Evolutionary conservation across 2,797 vertebrate genomes (phyloP), one percentile per base, ranked within the genome.

Genomic region (Darevskia nairensis): DNA sequence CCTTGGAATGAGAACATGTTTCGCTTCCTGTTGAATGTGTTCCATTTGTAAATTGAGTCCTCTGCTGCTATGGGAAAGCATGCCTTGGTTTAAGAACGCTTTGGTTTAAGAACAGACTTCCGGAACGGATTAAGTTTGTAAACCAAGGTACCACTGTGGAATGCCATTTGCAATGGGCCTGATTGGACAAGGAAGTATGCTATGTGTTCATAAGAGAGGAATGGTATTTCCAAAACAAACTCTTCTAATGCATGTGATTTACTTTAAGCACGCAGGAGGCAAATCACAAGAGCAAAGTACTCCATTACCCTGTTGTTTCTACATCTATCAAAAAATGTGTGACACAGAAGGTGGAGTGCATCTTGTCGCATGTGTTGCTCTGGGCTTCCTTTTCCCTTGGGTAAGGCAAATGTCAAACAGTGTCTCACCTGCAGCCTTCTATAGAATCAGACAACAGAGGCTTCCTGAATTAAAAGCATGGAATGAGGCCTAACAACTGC

Each of bases 401-500:
- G 29, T 1, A 75, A 71, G 3, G 19, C 35, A 89, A 6, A 85
- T 93, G 84, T 88, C 83, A 76, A 89, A 81, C 29, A 79, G 75
- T 83, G 27, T 69, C 1, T 72, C 29, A 82, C 27, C 91, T 92
- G 86, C 25, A 32, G 86, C 79, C 92, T 85, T 93, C 94, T 90
- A 94, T 90, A 88, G 88, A 89, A 82, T 19, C 79, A 41, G 90
- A 76, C 35, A 69, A 89, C 79, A 72, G 1, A 0, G 69, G 82
- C 80, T 92, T 94, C 89, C 74, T 93, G 86, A 21, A 87, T 93
- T 90, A 55, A 15, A 50, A 86, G 68, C 88, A 61, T 89, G 94
- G 95, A 95, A 94, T 94, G 94, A 90, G 89, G 86, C 85, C 87
- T 79, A 68, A 86, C 89, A 85, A 89, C 44, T 86, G 86, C 80